Base-by-base conservation (phyloP, 1,140 invertebrate genomes). In the Gyrodactylus bullatarudis region DNA sequence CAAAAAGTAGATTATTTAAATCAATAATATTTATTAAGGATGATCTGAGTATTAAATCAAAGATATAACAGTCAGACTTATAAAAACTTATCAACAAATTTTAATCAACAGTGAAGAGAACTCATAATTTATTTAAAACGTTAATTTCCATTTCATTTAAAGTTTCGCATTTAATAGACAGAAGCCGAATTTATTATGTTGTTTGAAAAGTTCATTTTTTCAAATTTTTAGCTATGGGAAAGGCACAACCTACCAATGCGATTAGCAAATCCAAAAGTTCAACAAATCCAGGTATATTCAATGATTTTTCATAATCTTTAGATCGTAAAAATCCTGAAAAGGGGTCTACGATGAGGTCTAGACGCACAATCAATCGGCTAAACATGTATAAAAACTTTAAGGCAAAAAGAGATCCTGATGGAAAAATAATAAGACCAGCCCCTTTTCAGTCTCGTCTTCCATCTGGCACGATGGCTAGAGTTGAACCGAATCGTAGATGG, bases 401-500 rank as follows among this genome's bases (percentile, higher is more conserved):
- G 26, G 34, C 21, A 23, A 71, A 26, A 73, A 73, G 72, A 74
- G 86, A 97, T 82, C 86, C 84, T 77, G 84, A 83, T 69, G 95
- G 95, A 26, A 89, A 94, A 84, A 95, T 99, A 70, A 82, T 95
- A 16, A 87, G 85, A 74, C 86, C 91, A 26, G 94, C 94, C 1
- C 91, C 93, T 0, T 99, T 93, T 79, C 89, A 98, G 86, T 87
- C 86, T 54, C 86, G 85, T 79, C 79, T 93, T 20, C 80, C 86
- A n/a, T 87, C 89, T 73, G 95, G 95, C 23, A 88, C 89, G 0
- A 85, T 88, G 77, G 90, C 93, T 27, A 84, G 94, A 71, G 87
- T 99, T 2, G 93, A 96, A 81, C 95, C 95, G 2, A 94, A 89
- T 76, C 88, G 91, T 78, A 91, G 89, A 80, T 99, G 95, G 95